Conservation (phyloP, 2,797 vertebrate genomes). For the Molossus alvarezi region DNA sequence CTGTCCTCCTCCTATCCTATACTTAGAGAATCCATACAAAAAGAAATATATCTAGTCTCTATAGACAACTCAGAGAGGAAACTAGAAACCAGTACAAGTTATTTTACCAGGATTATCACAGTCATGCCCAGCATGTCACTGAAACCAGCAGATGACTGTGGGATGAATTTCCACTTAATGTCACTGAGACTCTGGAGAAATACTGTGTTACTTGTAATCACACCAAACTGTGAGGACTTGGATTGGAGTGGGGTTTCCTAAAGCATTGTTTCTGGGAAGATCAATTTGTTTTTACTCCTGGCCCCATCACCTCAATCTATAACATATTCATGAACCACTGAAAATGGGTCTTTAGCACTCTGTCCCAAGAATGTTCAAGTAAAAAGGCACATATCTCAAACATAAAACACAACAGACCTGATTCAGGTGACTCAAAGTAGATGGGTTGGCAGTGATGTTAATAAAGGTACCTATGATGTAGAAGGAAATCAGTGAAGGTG, state of each 20-base stretch:
- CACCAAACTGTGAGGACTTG: background rate
- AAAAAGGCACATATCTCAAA: background rate
- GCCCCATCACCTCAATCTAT: background rate
- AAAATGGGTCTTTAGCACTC: background rate
- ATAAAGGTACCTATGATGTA: background rate
- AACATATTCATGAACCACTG: background rate
- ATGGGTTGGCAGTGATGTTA: background rate
- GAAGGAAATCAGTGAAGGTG: background rate
- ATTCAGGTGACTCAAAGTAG: background rate
- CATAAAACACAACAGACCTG: background rate
- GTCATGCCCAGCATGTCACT: rapidly evolving
- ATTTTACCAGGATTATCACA: background rate
- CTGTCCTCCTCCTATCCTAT: background rate
- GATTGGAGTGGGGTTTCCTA: background rate
- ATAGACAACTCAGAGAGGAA: background rate
- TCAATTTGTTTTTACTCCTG: background rate
- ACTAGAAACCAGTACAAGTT: background rate
- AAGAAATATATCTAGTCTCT: background rate
- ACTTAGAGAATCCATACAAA: background rate
- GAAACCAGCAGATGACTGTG: background rate
- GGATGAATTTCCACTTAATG: background rate
- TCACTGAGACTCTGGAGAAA: background rate
- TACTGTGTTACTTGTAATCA: background rate
- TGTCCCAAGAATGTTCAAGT: background rate
- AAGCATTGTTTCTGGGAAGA: background rate